Percentiles rank a stretch among this genome's conserved stretches.
Evolutionary conservation across 2,888 invertebrate genomes (phyloP).

Genomic region (Dicycla oo): DNA sequence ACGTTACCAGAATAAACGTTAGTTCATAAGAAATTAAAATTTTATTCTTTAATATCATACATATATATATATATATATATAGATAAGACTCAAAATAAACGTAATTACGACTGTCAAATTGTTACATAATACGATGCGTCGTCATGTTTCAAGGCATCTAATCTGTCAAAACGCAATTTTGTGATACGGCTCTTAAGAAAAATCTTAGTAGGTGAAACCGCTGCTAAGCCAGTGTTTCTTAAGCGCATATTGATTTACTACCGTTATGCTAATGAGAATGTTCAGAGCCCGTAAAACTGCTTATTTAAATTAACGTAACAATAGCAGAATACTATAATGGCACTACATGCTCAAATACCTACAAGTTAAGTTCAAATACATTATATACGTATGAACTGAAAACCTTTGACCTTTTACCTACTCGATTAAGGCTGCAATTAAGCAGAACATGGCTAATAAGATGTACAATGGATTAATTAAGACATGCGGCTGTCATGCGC

Average conservation of each 20-base stretch:
- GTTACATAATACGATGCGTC: no score
- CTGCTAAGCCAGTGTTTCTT: background rate
- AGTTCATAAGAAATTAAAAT: no score
- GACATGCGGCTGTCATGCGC: constrained; percentile 75
- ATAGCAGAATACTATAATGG: constrained; percentile 17
- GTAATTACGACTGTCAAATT: no score
- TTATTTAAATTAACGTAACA: constrained; percentile 19
- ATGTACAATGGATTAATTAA: constrained; percentile 82
- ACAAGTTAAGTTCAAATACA: constrained; percentile 75
- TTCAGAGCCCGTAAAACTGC: constrained; percentile 11
- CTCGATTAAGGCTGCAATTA: constrained; percentile 66
- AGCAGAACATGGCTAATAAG: constrained; percentile 72
- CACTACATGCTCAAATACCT: constrained; percentile 27
- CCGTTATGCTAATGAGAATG: constrained; percentile 8
- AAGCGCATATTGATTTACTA: background rate
- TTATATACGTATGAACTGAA: constrained; percentile 76
- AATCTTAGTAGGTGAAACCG: no score
- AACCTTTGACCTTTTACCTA: constrained; percentile 81
- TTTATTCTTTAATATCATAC: no score
- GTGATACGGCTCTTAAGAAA: no score
- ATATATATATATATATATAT: no score
- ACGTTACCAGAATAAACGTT: no score
- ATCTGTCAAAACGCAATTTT: no score
- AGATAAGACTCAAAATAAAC: no score
- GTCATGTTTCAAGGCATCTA: no score